These are phyloP conservation scores for Chaunax sp. DNA, from an alignment of 2,797 vertebrate genomes.

Conservation along the genomic window DNA sequence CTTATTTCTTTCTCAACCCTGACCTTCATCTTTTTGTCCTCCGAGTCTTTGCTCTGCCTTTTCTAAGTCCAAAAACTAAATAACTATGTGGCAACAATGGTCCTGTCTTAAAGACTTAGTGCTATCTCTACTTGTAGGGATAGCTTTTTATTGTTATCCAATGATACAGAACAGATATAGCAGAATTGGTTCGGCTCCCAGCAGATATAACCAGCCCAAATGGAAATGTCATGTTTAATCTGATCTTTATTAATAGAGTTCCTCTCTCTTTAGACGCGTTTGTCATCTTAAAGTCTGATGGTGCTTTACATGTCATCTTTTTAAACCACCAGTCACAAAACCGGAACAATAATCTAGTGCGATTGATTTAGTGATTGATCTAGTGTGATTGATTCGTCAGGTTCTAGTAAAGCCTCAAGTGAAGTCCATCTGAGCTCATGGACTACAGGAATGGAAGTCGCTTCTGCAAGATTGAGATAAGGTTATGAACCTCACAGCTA, in stretches of 20 bases:
- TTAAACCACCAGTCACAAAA: constrained; percentile 37
- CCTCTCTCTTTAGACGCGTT: constrained; percentile 25
- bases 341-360: constrained; percentile 52
- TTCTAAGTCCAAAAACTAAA: constrained; percentile 12
- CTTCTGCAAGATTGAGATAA: constrained; percentile 44
- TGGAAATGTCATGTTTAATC: constrained; percentile 25
- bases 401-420: constrained; percentile 44
- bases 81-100: constrained; percentile 7
- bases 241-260: constrained; percentile 51
- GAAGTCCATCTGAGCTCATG: constrained; percentile 50
- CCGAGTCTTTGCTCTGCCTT: constrained; percentile 3
- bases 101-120: neutral
- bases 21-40: constrained; percentile 36
- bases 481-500: constrained; percentile 40
- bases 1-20: constrained; percentile 7
- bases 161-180: neutral
- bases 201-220: neutral
- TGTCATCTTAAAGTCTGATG: constrained; percentile 25
- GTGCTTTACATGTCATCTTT: constrained; percentile 22
- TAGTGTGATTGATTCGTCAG: too few relatives aligned
- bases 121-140: neutral
- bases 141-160: neutral
- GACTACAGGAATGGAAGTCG: constrained; percentile 22
- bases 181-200: neutral
- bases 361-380: too few relatives aligned